Evolutionary conservation across 2,113 vertebrate species (phyloP).

Genomic region (Siniperca chuatsi): DNA sequence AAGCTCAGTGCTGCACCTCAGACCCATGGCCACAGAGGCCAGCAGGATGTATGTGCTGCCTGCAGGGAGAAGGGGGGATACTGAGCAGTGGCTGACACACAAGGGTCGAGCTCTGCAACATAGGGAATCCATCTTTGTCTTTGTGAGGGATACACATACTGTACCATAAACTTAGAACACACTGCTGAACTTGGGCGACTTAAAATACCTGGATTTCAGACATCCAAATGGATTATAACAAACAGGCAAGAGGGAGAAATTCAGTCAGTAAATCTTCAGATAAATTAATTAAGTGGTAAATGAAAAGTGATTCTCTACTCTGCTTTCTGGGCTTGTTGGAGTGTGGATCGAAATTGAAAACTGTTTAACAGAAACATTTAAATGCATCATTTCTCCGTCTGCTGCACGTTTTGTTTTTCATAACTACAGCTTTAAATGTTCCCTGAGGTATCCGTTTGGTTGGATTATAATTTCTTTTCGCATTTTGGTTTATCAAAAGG

Average conservation of each 20-base stretch:
- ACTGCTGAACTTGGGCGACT: background rate
- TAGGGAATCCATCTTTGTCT: constrained; percentile 69
- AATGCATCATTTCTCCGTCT: constrained; percentile 20
- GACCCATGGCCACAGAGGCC: constrained; percentile 72
- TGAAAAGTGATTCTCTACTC: constrained; percentile 32
- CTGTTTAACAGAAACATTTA: constrained; percentile 39
- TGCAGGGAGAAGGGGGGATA: constrained; percentile 55
- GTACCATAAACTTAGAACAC: constrained; percentile 46
- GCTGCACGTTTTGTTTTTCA: constrained; percentile 22
- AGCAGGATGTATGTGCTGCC: constrained; percentile 77
- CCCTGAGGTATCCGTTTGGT: constrained; percentile 33
- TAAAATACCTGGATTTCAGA: constrained; percentile 28
- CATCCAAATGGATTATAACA: constrained; percentile 19
- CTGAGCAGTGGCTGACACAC: constrained; percentile 61
- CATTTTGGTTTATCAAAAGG: constrained; percentile 36
- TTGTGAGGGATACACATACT: constrained; percentile 32
- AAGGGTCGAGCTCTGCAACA: constrained; percentile 51
- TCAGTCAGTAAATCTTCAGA: constrained; percentile 23
- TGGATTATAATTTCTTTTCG: constrained; percentile 39
- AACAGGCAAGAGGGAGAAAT: constrained; percentile 27
- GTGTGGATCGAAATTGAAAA: constrained; percentile 43
- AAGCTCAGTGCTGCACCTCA: constrained; percentile 70
- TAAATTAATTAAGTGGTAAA: constrained; percentile 29
- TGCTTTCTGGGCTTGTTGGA: constrained; percentile 12
- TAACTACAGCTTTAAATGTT: constrained; percentile 16